phyloP scores from a whole-genome alignment of 2,113 vertebrate species.

The Nycticebus coucang region DNA sequence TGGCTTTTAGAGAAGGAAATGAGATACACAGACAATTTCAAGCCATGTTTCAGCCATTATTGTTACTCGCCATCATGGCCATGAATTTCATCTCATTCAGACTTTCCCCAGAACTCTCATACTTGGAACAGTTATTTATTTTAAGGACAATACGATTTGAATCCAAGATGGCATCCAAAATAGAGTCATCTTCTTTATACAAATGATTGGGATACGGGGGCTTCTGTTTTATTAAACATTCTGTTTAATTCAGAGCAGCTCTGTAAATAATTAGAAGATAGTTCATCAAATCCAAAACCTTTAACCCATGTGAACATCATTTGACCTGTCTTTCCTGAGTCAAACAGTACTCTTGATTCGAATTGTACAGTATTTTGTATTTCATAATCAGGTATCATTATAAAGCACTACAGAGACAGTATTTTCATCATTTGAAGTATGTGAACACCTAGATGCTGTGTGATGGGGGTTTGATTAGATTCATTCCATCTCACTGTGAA shows the following conservation, averaged over 20 bases:
- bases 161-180: not conserved
- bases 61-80: not conserved
- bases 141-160: not conserved
- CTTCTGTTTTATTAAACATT: not conserved
- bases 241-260: not conserved
- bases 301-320: not conserved
- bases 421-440: not conserved
- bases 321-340: not conserved
- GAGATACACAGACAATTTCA: not conserved
- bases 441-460: not conserved
- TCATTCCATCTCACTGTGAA: not conserved
- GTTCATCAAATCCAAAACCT: not conserved
- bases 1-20: not conserved
- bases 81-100: not conserved
- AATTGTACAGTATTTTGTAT: not conserved
- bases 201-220: not conserved
- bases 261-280: not conserved
- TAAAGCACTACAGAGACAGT: not conserved
- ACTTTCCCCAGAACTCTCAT: not conserved
- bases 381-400: not conserved
- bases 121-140: not conserved
- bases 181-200: not conserved
- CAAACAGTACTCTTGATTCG: not conserved
- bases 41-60: not conserved
- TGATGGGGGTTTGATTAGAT: not conserved